Evolutionary conservation across 2,113 vertebrate genomes (phyloP), one percentile per base, ranked within the genome.

Genomic region (Himantopus leucocephalus): DNA sequence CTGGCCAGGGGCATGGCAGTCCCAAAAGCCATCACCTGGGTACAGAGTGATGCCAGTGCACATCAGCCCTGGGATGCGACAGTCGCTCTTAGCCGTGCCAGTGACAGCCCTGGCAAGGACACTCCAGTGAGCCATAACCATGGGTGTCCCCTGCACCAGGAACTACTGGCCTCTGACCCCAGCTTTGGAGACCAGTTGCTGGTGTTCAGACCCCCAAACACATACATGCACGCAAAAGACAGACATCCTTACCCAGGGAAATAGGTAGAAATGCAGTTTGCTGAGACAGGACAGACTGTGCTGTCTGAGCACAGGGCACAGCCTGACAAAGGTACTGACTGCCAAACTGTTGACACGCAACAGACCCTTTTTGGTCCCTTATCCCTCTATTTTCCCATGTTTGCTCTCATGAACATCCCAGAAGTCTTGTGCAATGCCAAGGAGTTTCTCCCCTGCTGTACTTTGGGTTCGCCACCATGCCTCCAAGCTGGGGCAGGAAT

Each of bases 1-100:
- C 70, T 5, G 2, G 12, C 17, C 5, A 4, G 15, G 27, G 16
- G 24, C 43, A 64, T 0, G 0, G 64, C 37, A 32, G 29, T 4
- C 52, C 53, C 66, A 10, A 66, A 59, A 3, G 10, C 52, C n/a
- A n/a, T 11, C 55, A 45, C 21, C 14, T 12, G 52, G 22, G 16
- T 45, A 19, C 73, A 45, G 22, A 0, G 0, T 17, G 59, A 37
- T 20, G 22, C 41, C 6, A 1, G 67, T 0, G 1, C 3, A 0
- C 45, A 39, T 20, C 52, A 74, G 29, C 53, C 22, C 11, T 0
- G 3, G 14, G n/a, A 19, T 35, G 26, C 23, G 53, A 39, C 24
- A 21, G 39, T 50, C 4, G 0, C 55, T 63, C 20, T 35, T 22
- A 14, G 37, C 27, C 2, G 2, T 35, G 26, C 23, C 47, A 47